A percentile compares a stretch with the other conserved stretches of the same genome.
Conservation (phyloP, 2,888 invertebrate species). For the Cryptocephalus moraei region DNA sequence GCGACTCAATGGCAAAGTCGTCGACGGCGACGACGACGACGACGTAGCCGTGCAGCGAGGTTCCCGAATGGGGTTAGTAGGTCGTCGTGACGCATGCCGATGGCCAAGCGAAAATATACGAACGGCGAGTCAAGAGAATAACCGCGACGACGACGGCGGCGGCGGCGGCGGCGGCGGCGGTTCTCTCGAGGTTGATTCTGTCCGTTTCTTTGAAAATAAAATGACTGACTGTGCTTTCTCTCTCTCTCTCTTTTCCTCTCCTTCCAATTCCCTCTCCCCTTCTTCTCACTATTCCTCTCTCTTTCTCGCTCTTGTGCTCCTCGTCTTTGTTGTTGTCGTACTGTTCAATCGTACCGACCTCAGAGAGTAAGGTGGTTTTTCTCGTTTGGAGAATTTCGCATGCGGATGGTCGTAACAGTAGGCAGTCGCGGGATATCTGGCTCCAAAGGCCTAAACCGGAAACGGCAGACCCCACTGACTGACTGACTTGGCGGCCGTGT, state of each 20-base stretch:
- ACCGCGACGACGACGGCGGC: no score
- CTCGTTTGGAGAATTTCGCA: no score
- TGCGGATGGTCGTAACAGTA: no score
- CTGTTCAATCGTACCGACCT: no score
- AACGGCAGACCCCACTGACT: no score
- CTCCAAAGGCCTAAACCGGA: no score
- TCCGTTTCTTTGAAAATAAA: no score
- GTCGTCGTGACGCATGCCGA: slow-evolving; percentile 51
- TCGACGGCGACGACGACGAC: not conserved
- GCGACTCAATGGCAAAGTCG: slow-evolving; percentile 34
- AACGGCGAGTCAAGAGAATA: slow-evolving; percentile 39
- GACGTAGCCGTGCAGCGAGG: slow-evolving; percentile 26
- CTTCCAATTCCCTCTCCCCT: not conserved
- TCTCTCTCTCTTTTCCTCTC: not conserved
- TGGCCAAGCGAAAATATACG: slow-evolving; percentile 53
- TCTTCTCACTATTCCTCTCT: not conserved
- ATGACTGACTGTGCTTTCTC: not conserved
- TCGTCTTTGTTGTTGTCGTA: not conserved
- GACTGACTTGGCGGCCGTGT: no score
- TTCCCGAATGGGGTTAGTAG: slow-evolving; percentile 59
- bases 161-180: not conserved
- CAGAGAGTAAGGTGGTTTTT: no score
- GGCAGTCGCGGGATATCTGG: no score
- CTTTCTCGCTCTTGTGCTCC: not conserved
- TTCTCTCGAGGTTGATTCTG: not conserved